phyloP scores from a whole-genome alignment of 1,140 invertebrate species.

The Drosophila triauraria region DNA sequence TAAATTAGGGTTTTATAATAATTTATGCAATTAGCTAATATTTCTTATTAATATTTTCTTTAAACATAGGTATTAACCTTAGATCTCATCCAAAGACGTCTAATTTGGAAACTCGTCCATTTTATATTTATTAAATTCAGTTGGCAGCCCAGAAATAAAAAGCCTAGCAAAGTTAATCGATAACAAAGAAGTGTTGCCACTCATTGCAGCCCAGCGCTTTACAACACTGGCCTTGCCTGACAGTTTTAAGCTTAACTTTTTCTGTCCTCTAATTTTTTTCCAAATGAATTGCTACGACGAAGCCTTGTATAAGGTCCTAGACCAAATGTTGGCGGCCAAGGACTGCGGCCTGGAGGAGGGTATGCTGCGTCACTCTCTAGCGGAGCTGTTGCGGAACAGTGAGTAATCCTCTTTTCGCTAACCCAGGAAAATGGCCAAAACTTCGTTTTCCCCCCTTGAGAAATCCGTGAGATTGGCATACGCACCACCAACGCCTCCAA shows the following conservation, averaged over 20 bases:
- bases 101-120: neutral
- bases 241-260: neutral
- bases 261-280: neutral
- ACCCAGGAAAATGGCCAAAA: neutral
- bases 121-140: neutral
- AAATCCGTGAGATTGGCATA: conserved; percentile 22
- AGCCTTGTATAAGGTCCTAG: conserved; percentile 12
- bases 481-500: conserved; percentile 6
- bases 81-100: no score
- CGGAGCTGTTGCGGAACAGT: conserved; percentile 27
- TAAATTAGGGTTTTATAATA: no score
- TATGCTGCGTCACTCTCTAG: conserved; percentile 9
- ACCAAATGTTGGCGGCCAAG: conserved; percentile 22
- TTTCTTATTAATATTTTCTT: no score
- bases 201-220: no score
- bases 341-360: neutral
- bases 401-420: conserved; percentile 10
- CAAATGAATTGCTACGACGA: conserved; percentile 45
- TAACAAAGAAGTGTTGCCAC: neutral
- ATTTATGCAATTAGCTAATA: no score
- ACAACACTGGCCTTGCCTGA: neutral
- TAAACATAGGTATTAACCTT: no score
- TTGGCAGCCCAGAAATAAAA: neutral
- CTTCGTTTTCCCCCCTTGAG: conserved; percentile 8
- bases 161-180: neutral